These are phyloP conservation scores for Balanococcus diminutus DNA, from an alignment of 2,888 invertebrate genomes.

Conservation along the genomic window DNA sequence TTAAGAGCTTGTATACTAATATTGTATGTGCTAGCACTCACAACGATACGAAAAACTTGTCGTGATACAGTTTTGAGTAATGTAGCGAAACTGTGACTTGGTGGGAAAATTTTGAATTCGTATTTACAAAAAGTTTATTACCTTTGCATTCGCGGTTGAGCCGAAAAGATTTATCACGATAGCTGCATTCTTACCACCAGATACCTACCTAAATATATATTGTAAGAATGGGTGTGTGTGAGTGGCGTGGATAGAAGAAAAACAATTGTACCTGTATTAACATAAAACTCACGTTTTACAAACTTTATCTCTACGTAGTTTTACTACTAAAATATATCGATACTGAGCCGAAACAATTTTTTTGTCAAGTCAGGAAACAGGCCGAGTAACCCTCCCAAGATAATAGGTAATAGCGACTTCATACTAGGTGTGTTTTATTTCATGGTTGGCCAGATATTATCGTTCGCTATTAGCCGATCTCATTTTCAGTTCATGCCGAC, in stretches of 20 bases:
- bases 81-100: background rate
- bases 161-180: background rate
- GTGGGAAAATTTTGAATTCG: slow-evolving; percentile 13
- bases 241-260: background rate
- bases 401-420: slow-evolving; percentile 23
- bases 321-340: slow-evolving; percentile 15
- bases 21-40: too few species aligned
- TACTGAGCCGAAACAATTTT: background rate
- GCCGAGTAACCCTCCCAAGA: background rate
- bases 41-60: slow-evolving; percentile 2
- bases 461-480: slow-evolving; percentile 29
- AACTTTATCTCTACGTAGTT: slow-evolving; percentile 15
- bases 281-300: slow-evolving; percentile 19
- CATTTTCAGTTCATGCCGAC: slow-evolving; percentile 28
- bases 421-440: background rate
- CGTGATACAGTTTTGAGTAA: slow-evolving; percentile 17
- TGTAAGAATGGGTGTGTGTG: background rate
- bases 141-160: slow-evolving; percentile 8
- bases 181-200: background rate
- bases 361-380: background rate
- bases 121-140: slow-evolving; percentile 21
- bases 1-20: background rate
- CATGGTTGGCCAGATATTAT: slow-evolving; percentile 28
- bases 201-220: background rate
- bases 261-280: slow-evolving; percentile 22